Conservation (phyloP, 2,797 vertebrate species). For the Sebastes iracundus region DNA sequence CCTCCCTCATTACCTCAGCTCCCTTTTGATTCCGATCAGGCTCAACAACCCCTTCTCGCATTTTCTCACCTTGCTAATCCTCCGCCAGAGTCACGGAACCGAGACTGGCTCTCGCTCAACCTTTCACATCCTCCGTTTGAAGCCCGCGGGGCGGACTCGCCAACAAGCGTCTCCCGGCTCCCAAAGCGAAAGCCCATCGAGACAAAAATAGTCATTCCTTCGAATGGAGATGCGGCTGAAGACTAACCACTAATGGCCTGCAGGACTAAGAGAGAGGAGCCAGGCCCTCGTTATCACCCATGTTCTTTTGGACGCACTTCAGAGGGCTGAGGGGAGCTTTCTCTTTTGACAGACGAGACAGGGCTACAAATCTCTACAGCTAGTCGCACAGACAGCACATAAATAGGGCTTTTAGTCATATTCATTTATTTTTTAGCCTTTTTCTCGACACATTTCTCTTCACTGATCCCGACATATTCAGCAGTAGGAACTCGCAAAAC, state of each 20-base stretch:
- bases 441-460: slow-evolving; percentile 30
- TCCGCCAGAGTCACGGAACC: slow-evolving; percentile 14
- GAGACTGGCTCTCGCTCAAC: slow-evolving; percentile 39
- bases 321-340: slow-evolving; percentile 40
- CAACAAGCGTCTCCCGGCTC: background rate
- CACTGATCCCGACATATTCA: slow-evolving; percentile 9
- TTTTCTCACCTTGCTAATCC: slow-evolving; percentile 63
- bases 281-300: slow-evolving; percentile 71
- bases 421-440: slow-evolving; percentile 36
- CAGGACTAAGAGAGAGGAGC: slow-evolving; percentile 34
- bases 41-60: slow-evolving; percentile 30
- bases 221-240: slow-evolving; percentile 23
- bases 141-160: slow-evolving; percentile 5
- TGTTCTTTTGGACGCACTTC: slow-evolving; percentile 70
- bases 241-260: slow-evolving; percentile 64
- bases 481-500: background rate
- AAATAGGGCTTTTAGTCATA: slow-evolving; percentile 39
- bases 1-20: slow-evolving; percentile 55
- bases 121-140: slow-evolving; percentile 35
- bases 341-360: slow-evolving; percentile 51
- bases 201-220: slow-evolving; percentile 42
- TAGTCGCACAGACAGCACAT: slow-evolving; percentile 15
- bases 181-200: slow-evolving; percentile 33
- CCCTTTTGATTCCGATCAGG: slow-evolving; percentile 54
- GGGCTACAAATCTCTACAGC: slow-evolving; percentile 23